phyloP scores from a whole-genome alignment of 1,140 invertebrate genomes.

The Littorina saxatilis region DNA sequence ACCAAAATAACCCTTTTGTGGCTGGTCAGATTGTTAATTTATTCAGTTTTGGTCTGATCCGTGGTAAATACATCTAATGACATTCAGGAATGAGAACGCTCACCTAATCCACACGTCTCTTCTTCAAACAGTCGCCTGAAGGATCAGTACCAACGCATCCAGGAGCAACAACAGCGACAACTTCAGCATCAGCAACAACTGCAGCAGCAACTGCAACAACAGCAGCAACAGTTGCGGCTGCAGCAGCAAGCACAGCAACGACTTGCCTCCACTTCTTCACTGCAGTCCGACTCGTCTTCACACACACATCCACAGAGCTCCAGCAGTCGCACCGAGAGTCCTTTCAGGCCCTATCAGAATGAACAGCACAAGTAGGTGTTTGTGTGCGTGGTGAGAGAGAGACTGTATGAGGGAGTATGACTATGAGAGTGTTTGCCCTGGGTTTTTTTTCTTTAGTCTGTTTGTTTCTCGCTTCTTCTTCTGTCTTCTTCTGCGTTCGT shows the following conservation, averaged over 20 bases:
- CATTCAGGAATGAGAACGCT: too few species aligned
- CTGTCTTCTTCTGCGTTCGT: too few species aligned
- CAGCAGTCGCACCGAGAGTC: conserved; percentile 16
- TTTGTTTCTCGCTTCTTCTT: too few species aligned
- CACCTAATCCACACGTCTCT: too few species aligned
- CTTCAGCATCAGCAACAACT: conserved; percentile 40
- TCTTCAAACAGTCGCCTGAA: conserved; percentile 13
- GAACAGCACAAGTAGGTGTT: neutral
- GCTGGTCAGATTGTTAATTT: too few species aligned
- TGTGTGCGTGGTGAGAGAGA: too few species aligned
- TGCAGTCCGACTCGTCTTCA: conserved; percentile 37
- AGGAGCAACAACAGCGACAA: conserved; percentile 32
- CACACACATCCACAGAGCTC: conserved; percentile 43
- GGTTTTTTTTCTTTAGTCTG: too few species aligned
- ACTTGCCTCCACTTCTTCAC: conserved; percentile 33
- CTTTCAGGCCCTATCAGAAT: conserved; percentile 28
- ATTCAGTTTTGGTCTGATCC: too few species aligned
- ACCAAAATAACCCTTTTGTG: too few species aligned
- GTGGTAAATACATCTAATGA: too few species aligned
- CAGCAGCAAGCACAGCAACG: conserved; percentile 32
- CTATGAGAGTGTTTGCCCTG: too few species aligned
- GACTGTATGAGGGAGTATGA: too few species aligned
- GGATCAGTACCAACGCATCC: conserved; percentile 32
- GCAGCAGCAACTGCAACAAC: conserved; percentile 39
- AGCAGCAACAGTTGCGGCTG: conserved; percentile 29